Conservation (phyloP, 1,140 invertebrate species). For the Ladona fulva region DNA sequence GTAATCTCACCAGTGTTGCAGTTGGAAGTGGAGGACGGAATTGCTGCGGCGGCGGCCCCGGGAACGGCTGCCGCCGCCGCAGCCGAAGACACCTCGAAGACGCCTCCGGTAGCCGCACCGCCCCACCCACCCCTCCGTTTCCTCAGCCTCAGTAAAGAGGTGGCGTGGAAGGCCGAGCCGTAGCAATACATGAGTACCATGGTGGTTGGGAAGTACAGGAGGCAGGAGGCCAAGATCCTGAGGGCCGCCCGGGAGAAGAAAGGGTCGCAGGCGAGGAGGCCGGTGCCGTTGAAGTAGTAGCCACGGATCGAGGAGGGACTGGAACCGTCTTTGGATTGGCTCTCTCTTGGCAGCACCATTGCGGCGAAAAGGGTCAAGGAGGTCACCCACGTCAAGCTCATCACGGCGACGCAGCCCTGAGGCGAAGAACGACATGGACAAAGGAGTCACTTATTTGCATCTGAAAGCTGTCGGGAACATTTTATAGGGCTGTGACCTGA, state of each 20-base stretch:
- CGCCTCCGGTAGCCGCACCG: not conserved
- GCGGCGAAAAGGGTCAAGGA: conserved; percentile 69
- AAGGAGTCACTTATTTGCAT: too few species aligned
- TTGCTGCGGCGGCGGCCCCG: not conserved
- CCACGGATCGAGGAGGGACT: conserved; percentile 32
- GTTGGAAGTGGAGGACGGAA: not conserved
- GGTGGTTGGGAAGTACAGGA: conserved; percentile 78
- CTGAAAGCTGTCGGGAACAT: too few species aligned
- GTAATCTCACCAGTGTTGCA: not conserved
- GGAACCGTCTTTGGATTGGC: conserved; percentile 6
- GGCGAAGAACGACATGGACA: too few species aligned
- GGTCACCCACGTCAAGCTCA: conserved; percentile 71
- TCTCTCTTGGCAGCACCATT: conserved; percentile 62
- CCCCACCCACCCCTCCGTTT: conserved; percentile 32
- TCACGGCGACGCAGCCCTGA: conserved; percentile 69
- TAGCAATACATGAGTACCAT: conserved; percentile 87
- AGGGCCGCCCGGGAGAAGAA: conserved; percentile 65
- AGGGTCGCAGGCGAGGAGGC: conserved; percentile 74
- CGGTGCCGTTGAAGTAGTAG: conserved; percentile 77
- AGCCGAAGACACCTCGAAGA: not conserved
- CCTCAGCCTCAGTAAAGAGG: conserved; percentile 46
- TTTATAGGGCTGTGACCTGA: too few species aligned
- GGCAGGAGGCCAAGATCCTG: conserved; percentile 70
- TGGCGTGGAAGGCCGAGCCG: conserved; percentile 76
- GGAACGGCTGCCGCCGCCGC: not conserved